Base-by-base conservation (phyloP, 2,113 vertebrate species). In the Nibea coibor region DNA sequence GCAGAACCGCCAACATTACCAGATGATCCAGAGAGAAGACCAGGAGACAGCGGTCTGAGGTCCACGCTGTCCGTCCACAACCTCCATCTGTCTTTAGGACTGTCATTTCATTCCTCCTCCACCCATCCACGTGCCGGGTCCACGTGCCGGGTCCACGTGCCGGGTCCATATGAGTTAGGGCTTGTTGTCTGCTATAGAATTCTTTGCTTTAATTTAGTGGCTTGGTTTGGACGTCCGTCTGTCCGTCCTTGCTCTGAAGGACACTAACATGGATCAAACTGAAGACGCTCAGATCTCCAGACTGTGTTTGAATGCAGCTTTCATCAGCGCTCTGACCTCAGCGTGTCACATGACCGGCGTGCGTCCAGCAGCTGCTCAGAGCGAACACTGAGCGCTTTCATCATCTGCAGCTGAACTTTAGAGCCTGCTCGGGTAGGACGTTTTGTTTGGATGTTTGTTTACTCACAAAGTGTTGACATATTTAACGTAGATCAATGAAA, bases 21-120 rank as follows among this genome's bases (percentile, higher is more conserved):
- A 98, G 95, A 99, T 97, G 97, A 96, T 98, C 91, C 97, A 98
- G 87, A 94, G 97, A 31, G 97, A 99, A 84, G 97, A 99, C 94
- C 97, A 98, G 87, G 98, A 99, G 94, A 99, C 98, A 0, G 95
- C 97, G 0, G 98, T 99, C 90, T 95, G 91, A 90, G 17, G 22
- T 59, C 42, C 53, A 2, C 9, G 35, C 22, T 6, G 16, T 47
- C 58, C 3, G 50, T 78, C 62, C 48, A 19, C 0, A 6, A 7
- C 63, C 47, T 10, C 79, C 11, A 45, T 69, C 53, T 28, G 22
- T 66, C 63, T 43, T n/a, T 26, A 17, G 39, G 20, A 64, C 72
- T 72, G 19, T n/a, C 24, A 56, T 42, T 26, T 11, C 1, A 9
- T 35, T 16, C 2, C 15, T 14, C 54, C 3, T 19, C 5, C 8